phyloP scores from a whole-genome alignment of 2,888 invertebrate genomes.

The Phengaris arion region DNA sequence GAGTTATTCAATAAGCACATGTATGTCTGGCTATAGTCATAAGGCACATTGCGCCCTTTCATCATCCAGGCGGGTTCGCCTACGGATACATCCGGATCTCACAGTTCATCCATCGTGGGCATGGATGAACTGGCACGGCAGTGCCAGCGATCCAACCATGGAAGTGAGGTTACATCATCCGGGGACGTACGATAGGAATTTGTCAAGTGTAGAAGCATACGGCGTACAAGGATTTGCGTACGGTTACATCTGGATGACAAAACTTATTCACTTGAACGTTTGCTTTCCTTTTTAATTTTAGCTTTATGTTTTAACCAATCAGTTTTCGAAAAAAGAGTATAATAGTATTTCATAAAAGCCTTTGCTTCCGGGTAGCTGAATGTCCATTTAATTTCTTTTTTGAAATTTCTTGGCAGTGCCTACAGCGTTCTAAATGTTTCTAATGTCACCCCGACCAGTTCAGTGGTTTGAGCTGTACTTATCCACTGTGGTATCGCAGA shows the following conservation, averaged over 20 bases:
- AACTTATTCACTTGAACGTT: constrained; percentile 82
- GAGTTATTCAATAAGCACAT: constrained; percentile 29
- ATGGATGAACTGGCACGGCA: too few species aligned
- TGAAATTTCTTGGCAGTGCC: too few species aligned
- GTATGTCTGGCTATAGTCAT: background rate
- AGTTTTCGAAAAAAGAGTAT: too few species aligned
- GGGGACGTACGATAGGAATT: constrained; percentile 89
- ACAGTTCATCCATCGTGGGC: constrained; percentile 91
- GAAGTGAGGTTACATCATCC: constrained; percentile 95
- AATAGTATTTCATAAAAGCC: too few species aligned
- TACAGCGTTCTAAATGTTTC: too few species aligned
- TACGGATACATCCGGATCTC: constrained; percentile 92
- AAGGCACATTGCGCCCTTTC: too few species aligned
- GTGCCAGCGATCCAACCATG: constrained; percentile 92
- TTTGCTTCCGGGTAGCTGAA: too few species aligned
- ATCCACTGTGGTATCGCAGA: constrained; percentile 66
- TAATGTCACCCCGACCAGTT: too few species aligned
- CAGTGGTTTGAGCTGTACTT: too few species aligned
- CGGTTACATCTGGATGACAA: constrained; percentile 92
- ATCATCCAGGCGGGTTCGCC: constrained; percentile 83
- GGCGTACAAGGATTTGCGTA: constrained; percentile 83
- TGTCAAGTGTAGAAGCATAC: constrained; percentile 64
- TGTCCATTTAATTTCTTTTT: too few species aligned
- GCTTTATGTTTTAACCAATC: too few species aligned
- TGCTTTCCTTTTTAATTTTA: too few species aligned